Conservation (phyloP, 2,113 vertebrate genomes). For the Oxyruncus cristatus region DNA sequence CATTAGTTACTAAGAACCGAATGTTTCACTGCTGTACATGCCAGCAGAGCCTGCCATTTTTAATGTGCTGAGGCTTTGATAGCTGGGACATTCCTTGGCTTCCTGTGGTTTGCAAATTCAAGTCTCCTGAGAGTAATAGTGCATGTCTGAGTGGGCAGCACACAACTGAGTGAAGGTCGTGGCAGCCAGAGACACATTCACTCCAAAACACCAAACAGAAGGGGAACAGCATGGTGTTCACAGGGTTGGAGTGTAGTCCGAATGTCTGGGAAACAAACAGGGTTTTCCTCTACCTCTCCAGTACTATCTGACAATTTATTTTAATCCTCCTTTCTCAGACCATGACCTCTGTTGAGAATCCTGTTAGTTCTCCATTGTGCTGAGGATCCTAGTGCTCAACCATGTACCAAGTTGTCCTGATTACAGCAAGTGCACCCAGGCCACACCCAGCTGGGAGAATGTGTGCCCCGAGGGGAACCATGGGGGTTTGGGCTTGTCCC, state of each 20-base stretch:
- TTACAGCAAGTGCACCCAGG: background rate
- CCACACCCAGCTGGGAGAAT: background rate
- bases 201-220: background rate
- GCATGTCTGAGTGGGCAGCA: background rate
- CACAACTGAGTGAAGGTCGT: background rate
- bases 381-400: background rate
- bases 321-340: background rate
- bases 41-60: background rate
- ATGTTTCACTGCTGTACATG: background rate
- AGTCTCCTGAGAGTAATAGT: background rate
- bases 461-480: accelerated
- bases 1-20: background rate
- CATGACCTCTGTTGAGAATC: background rate
- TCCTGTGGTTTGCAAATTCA: background rate
- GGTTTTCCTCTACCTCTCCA: background rate
- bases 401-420: background rate
- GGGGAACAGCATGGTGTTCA: accelerated
- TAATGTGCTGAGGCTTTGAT: background rate
- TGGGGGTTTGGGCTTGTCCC: background rate
- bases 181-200: background rate
- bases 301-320: background rate
- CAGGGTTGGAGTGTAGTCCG: background rate
- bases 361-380: background rate
- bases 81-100: background rate
- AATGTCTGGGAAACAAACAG: background rate